These are phyloP conservation scores for Torymus auratus DNA, from an alignment of 2,888 invertebrate species.

Conservation along the genomic window DNA sequence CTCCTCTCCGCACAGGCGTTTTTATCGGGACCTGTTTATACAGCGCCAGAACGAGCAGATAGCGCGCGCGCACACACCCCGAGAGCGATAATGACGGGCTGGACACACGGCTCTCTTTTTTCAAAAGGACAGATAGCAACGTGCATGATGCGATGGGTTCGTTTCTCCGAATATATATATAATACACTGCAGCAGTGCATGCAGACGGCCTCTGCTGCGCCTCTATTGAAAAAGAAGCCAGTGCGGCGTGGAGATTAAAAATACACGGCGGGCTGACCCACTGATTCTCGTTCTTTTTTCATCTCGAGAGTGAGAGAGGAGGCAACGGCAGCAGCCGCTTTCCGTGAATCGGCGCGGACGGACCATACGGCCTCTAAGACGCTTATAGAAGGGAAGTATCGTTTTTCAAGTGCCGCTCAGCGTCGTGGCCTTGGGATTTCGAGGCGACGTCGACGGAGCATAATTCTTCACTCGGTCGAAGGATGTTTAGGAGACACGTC, in stretches of 20 bases:
- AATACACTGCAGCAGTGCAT: too few relatives aligned
- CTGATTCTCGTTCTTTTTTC: neutral
- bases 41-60: neutral
- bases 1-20: conserved; percentile 11
- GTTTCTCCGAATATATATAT: neutral
- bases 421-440: conserved; percentile 19
- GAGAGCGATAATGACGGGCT: conserved; percentile 33
- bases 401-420: conserved; percentile 26
- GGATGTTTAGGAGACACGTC: too few relatives aligned
- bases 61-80: neutral
- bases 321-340: neutral
- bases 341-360: conserved; percentile 14
- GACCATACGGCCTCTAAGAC: conserved; percentile 15
- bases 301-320: neutral
- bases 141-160: too few relatives aligned
- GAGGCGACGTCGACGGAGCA: too few relatives aligned
- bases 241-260: neutral
- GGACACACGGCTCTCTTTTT: conserved; percentile 14
- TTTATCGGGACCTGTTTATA: conserved; percentile 36
- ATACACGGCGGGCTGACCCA: conserved; percentile 11
- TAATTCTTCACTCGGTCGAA: too few relatives aligned
- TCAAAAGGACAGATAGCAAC: conserved; percentile 12
- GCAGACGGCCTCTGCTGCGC: too few relatives aligned
- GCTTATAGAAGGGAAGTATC: conserved; percentile 35
- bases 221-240: too few relatives aligned